A percentile compares a stretch with the other conserved stretches of the same genome.
These are phyloP conservation scores for Leptocoma aspasia DNA, from an alignment of 2,113 vertebrate genomes.

Conservation along the genomic window DNA sequence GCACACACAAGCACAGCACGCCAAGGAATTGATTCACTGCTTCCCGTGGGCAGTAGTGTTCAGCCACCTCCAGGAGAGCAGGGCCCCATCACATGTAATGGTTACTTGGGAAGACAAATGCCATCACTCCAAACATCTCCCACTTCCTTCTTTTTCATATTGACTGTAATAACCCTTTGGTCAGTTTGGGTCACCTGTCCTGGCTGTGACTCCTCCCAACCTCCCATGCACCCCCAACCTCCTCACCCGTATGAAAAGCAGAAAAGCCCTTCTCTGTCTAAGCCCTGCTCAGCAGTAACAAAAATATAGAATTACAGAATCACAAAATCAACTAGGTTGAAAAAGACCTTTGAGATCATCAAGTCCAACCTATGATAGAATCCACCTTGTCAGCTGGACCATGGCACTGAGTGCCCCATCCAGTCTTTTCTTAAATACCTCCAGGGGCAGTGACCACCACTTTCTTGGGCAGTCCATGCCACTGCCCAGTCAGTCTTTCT, in stretches of 20 bases:
- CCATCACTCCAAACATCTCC: background rate
- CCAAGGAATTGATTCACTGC: background rate
- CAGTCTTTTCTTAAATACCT: background rate
- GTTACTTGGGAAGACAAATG: background rate
- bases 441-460: fast-evolving
- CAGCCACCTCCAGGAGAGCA: background rate
- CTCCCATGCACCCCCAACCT: too few species aligned
- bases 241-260: background rate
- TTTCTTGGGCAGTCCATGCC: background rate
- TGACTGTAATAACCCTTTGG: background rate
- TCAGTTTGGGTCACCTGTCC: background rate
- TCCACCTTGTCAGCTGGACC: background rate
- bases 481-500: background rate
- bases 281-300: background rate
- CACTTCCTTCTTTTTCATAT: background rate
- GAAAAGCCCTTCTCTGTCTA: background rate
- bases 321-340: background rate
- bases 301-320: background rate
- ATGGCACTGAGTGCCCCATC: background rate
- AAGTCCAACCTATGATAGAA: fast-evolving
- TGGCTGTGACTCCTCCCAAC: background rate
- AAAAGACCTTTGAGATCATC: background rate
- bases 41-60: background rate
- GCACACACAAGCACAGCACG: background rate
- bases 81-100: fast-evolving